Conservation (phyloP, 2,797 vertebrate species). For the Aulostomus chinensis region DNA sequence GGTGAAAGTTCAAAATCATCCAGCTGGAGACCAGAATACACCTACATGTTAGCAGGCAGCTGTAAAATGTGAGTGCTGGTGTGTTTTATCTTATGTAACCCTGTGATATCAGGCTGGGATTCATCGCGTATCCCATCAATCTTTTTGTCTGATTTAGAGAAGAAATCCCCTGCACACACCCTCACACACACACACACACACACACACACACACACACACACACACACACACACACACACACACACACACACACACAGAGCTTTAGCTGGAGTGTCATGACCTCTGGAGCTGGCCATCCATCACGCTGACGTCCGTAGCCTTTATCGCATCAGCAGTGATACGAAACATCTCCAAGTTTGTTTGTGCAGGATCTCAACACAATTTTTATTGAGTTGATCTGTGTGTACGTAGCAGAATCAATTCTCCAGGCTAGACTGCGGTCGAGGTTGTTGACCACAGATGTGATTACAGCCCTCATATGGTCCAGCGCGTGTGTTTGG, state of each 20-base stretch:
- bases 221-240: too few relatives aligned
- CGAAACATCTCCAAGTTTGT: too few relatives aligned
- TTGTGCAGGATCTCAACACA: not conserved
- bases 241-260: too few relatives aligned
- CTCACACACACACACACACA: too few relatives aligned
- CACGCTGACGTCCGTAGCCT: too few relatives aligned
- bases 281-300: too few relatives aligned
- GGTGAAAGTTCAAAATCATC: slow-evolving; percentile 55
- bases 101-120: not conserved
- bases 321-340: too few relatives aligned
- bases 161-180: too few relatives aligned
- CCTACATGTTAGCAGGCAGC: slow-evolving; percentile 5
- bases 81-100: not conserved
- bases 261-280: too few relatives aligned
- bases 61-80: not conserved
- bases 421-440: slow-evolving; percentile 8
- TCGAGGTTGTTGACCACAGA: slow-evolving; percentile 9
- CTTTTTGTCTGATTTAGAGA: too few relatives aligned
- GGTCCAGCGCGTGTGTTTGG: slow-evolving; percentile 19
- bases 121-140: too few relatives aligned
- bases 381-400: slow-evolving; percentile 11
- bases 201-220: too few relatives aligned
- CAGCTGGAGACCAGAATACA: not conserved
- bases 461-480: not conserved
- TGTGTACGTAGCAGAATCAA: slow-evolving; percentile 16